Base-by-base conservation (phyloP, 2,797 vertebrate species). In the Molossus molossus region DNA sequence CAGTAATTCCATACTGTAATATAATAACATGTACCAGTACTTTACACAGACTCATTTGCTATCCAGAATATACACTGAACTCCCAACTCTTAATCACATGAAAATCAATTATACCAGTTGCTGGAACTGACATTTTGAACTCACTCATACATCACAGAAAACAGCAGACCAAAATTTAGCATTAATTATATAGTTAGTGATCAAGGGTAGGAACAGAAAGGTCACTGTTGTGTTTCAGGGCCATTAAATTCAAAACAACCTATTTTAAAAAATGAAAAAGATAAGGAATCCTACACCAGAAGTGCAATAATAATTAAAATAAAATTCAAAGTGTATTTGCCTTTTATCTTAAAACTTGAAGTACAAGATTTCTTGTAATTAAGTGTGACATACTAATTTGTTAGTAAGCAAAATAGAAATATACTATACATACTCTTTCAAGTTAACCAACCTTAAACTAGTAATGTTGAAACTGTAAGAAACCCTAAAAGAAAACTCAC, bases 1-100 rank as follows among this genome's bases (percentile, higher is more conserved):
- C 98, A 98, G 98, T 69, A 98, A 97, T 86, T 93, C 90, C 97
- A 97, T 97, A 98, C 96, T 79, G 27, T 97, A 97, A 98, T 97
- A 97, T 87, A 97, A 97, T 96, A 64, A 97, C 84, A 72, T 90
- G 87, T 96, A 98, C 98, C 97, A 97, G 98, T 98, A 98, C 98
- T 98, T 98, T 83, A 96, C 91, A 90, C 94, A 95, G 96, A 97
- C 94, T 96, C 84, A 98, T 97, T 97, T 98, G 98, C 97, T 97
- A 98, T 95, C 92, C 97, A 98, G 96, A 95, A 97, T 90, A 97
- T 5, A 97, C 98, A 98, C 96, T 97, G 96, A 98, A 97, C 95
- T 94, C 91, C 96, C 97, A 98, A 96, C 95, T 97, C 89, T 97
- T 97, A 97, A 97, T 98, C 97, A 98, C 96, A 97, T 96, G 97